Conservation (phyloP, 2,113 vertebrate species). For the Syngnathus floridae region DNA sequence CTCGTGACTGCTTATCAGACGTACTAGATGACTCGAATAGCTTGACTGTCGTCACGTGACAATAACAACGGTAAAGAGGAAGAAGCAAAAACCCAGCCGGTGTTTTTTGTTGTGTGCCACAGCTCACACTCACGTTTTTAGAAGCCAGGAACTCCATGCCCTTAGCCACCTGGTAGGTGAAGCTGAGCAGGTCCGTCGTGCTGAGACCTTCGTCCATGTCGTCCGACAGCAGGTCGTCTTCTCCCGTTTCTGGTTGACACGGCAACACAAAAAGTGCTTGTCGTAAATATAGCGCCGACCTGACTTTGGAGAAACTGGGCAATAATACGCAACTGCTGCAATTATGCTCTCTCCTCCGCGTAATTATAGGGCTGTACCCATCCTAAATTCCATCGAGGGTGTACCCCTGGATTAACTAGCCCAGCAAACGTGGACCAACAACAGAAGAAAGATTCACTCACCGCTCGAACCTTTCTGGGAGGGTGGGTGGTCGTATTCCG, state of each 20-base stretch:
- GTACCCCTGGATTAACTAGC: slow-evolving; percentile 54
- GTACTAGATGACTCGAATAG: slow-evolving; percentile 31
- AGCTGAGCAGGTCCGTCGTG: slow-evolving; percentile 89
- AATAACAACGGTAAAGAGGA: slow-evolving; percentile 14
- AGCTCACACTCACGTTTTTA: slow-evolving; percentile 83
- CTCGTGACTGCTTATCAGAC: slow-evolving; percentile 49
- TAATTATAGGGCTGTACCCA: slow-evolving; percentile 65
- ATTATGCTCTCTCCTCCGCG: slow-evolving; percentile 56
- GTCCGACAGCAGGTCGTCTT: slow-evolving; percentile 83
- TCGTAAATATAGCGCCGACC: slow-evolving; percentile 57
- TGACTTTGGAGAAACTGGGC: slow-evolving; percentile 54
- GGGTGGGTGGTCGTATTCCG: slow-evolving; percentile 87
- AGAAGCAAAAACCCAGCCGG: background rate
- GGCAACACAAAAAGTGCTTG: slow-evolving; percentile 20
- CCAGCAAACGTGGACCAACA: slow-evolving; percentile 35
- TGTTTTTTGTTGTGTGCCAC: background rate
- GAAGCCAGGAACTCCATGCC: slow-evolving; percentile 98
- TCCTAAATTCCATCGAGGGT: slow-evolving; percentile 61
- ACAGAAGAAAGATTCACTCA: slow-evolving; percentile 47
- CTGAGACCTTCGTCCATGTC: slow-evolving; percentile 81
- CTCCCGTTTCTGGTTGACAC: slow-evolving; percentile 74
- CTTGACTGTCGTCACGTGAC: slow-evolving; percentile 37
- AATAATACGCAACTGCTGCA: slow-evolving; percentile 62
- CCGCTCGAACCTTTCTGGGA: slow-evolving; percentile 82
- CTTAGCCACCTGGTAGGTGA: slow-evolving; percentile 93